Conservation (phyloP, 2,113 vertebrate species). For the Hypomesus transpacificus region DNA sequence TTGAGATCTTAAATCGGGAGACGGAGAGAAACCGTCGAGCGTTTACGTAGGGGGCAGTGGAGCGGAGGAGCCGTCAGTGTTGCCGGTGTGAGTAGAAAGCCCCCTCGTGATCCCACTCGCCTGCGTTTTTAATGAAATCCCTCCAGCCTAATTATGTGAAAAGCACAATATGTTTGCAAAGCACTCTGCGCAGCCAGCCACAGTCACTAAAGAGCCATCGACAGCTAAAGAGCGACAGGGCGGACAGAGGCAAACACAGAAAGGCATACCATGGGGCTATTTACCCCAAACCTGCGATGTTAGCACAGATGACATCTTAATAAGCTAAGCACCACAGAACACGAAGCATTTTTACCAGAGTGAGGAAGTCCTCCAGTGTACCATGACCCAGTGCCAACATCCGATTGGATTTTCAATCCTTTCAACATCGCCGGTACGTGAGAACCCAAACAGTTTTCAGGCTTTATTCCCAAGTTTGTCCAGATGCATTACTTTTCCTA, state of each 20-base stretch:
- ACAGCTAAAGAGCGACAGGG: conserved; percentile 62
- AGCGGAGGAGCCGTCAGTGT: conserved; percentile 22
- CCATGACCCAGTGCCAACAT: conserved; percentile 56
- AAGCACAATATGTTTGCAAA: conserved; percentile 71
- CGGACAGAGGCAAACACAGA: conserved; percentile 49
- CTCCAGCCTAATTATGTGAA: conserved; percentile 74
- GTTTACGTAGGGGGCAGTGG: conserved; percentile 5
- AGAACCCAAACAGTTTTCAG: conserved; percentile 34
- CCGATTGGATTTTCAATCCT: conserved; percentile 60
- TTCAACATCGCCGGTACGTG: conserved; percentile 39
- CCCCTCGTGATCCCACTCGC: conserved; percentile 18
- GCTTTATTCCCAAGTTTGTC: conserved; percentile 30
- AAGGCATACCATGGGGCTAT: conserved; percentile 58
- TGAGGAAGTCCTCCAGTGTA: conserved; percentile 40
- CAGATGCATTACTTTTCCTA: conserved; percentile 17
- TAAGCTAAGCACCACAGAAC: conserved; percentile 55
- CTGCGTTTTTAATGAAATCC: conserved; percentile 63
- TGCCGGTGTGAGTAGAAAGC: conserved; percentile 26
- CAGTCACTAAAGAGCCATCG: conserved; percentile 69
- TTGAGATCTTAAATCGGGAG: background rate
- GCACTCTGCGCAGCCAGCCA: conserved; percentile 59
- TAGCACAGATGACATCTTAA: conserved; percentile 72
- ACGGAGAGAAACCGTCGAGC: background rate
- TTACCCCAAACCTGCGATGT: conserved; percentile 63
- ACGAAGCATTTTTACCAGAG: conserved; percentile 60